Conservation (phyloP, 2,888 invertebrate species). For the Malthinus seriepunctatus region DNA sequence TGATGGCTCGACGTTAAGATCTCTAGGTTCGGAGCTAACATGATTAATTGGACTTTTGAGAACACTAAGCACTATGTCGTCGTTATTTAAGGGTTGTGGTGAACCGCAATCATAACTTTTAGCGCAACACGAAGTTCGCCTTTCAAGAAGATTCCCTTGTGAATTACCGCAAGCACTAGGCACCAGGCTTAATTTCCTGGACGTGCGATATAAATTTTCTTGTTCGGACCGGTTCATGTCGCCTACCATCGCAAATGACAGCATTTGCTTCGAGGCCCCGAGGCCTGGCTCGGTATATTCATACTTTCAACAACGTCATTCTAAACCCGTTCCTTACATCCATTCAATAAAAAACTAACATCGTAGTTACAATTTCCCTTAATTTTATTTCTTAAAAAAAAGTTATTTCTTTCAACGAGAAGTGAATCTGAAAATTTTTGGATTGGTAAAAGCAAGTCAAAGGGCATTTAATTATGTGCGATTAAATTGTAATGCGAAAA, state of each 20-base stretch:
- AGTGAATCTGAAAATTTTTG: too few relatives aligned
- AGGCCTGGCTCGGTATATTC: conserved; percentile 33
- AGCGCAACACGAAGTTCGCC: conserved; percentile 22
- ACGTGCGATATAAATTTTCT: conserved; percentile 64
- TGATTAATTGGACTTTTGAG: conserved; percentile 62
- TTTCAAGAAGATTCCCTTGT: conserved; percentile 34
- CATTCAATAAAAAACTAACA: conserved; percentile 1
- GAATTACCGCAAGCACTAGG: conserved; percentile 43
- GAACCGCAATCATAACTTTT: conserved; percentile 17
- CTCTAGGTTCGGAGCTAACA: conserved; percentile 48
- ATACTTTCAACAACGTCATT: conserved; percentile 30
- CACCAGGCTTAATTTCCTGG: conserved; percentile 60
- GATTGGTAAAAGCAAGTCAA: too few relatives aligned
- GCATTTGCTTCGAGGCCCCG: conserved; percentile 49
- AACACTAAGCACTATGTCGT: conserved; percentile 64
- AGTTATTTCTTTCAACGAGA: too few relatives aligned
- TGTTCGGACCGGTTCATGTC: conserved; percentile 68
- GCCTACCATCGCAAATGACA: conserved; percentile 55
- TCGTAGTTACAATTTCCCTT: conserved; percentile 4
- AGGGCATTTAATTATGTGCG: too few relatives aligned
- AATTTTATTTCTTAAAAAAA: too few relatives aligned
- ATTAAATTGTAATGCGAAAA: too few relatives aligned
- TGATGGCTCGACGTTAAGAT: conserved; percentile 50
- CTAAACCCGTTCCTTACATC: conserved; percentile 9
- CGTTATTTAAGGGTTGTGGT: conserved; percentile 36